phyloP scores from a whole-genome alignment of 2,888 invertebrate genomes.

The Trissonchulus latispiculum region DNA sequence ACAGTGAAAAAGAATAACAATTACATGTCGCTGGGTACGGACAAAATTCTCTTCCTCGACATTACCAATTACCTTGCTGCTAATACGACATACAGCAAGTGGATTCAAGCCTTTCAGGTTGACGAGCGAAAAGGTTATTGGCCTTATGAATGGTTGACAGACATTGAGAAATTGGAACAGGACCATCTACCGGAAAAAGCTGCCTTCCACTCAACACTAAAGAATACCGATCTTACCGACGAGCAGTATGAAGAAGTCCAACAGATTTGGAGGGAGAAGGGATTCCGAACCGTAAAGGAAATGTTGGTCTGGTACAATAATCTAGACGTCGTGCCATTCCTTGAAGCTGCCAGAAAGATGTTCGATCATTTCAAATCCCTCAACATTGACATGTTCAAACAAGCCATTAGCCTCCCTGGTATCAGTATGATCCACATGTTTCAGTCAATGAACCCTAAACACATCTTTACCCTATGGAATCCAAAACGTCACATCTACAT shows the following conservation, averaged over 20 bases:
- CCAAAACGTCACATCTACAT: neutral
- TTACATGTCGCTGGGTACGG: neutral
- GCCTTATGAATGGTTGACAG: slow-evolving; percentile 3
- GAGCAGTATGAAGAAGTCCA: neutral
- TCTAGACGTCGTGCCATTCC: slow-evolving; percentile 23
- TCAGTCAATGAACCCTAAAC: slow-evolving; percentile 21
- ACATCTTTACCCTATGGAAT: neutral
- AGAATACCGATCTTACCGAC: neutral
- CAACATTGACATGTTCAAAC: slow-evolving; percentile 13
- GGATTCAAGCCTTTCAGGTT: neutral
- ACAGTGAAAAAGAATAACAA: neutral
- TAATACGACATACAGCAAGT: neutral
- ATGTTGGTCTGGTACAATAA: slow-evolving; percentile 24
- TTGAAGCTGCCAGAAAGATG: slow-evolving; percentile 26
- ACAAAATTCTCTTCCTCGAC: neutral
- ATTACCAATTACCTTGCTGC: neutral
- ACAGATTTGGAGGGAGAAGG: neutral
- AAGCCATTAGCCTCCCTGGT: slow-evolving; percentile 24
- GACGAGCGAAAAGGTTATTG: neutral
- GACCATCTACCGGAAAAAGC: neutral
- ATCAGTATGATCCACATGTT: slow-evolving; percentile 21
- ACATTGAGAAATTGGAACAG: neutral
- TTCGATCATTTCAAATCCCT: slow-evolving; percentile 21
- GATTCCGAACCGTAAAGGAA: neutral
- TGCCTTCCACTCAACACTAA: neutral